phyloP scores from a whole-genome alignment of 2,113 vertebrate genomes.

The Dunckerocampus dactyliophorus region DNA sequence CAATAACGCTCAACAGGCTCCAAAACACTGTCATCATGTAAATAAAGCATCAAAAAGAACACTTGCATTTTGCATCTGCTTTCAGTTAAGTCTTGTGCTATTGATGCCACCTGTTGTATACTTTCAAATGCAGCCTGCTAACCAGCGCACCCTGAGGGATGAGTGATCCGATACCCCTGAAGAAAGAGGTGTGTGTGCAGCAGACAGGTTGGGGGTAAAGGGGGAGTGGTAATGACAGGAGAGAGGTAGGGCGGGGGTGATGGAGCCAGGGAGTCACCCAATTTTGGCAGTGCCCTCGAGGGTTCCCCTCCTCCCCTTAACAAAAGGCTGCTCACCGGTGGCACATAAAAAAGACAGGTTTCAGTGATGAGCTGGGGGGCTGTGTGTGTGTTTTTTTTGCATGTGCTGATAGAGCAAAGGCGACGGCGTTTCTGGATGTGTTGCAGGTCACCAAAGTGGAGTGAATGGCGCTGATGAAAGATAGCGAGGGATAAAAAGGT shows the following conservation, averaged over 20 bases:
- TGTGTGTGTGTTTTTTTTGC: constrained; percentile 16
- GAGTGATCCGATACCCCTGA: constrained; percentile 61
- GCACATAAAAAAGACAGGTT: constrained; percentile 52
- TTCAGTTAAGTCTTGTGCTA: not conserved
- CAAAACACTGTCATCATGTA: not conserved
- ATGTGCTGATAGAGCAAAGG: constrained; percentile 44
- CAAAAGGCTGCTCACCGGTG: constrained; percentile 58
- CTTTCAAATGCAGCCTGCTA: constrained; percentile 40
- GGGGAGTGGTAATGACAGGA: no score
- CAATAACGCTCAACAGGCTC: not conserved
- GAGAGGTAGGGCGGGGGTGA: constrained; percentile 1
- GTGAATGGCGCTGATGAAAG: constrained; percentile 45
- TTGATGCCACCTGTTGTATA: constrained; percentile 54
- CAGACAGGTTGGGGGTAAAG: constrained; percentile 19
- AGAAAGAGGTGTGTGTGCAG: constrained; percentile 44
- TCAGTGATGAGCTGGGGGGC: constrained; percentile 39
- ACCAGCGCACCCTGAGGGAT: constrained; percentile 37
- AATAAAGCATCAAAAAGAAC: constrained; percentile 3
- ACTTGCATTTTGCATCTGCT: not conserved
- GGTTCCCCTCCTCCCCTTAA: constrained; percentile 14
- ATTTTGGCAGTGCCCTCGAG: constrained; percentile 59
- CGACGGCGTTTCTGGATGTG: constrained; percentile 17
- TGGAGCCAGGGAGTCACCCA: constrained; percentile 23
- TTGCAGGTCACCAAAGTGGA: constrained; percentile 35
- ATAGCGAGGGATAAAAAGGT: constrained; percentile 38